Percentiles rank a stretch among this genome's conserved stretches.
Evolutionary conservation across 1,140 invertebrate genomes (phyloP).

Genomic region (Bombus picipes): DNA sequence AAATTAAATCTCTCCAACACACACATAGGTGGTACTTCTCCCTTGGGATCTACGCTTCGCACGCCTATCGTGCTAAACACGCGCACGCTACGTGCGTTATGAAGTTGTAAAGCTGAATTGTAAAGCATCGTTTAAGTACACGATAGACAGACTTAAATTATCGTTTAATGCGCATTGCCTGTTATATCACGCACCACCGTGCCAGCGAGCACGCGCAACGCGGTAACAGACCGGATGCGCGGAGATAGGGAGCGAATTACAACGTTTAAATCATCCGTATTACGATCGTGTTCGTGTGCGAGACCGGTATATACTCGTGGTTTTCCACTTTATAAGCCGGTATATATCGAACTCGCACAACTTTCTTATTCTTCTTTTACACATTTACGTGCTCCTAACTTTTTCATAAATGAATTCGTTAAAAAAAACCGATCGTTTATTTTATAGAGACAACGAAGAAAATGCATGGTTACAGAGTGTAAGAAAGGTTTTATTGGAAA

Average conservation of each 20-base stretch:
- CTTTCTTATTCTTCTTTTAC: neutral
- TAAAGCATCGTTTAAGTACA: conserved; percentile 52
- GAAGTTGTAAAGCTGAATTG: conserved; percentile 51
- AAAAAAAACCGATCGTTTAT: too few species aligned
- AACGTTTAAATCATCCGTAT: conserved; percentile 62
- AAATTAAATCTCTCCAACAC: neutral
- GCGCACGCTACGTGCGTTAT: conserved; percentile 24
- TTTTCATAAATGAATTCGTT: neutral
- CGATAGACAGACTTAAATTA: conserved; percentile 61
- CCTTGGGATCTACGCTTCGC: neutral
- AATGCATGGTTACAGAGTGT: neutral
- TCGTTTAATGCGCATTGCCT: conserved; percentile 63
- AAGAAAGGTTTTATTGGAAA: neutral
- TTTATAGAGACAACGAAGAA: neutral
- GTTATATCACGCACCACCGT: conserved; percentile 55
- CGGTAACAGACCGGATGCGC: conserved; percentile 58
- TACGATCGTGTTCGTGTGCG: conserved; percentile 36
- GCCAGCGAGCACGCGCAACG: conserved; percentile 52
- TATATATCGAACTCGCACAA: neutral
- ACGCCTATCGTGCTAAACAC: neutral
- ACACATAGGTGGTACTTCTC: neutral
- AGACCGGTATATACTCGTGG: neutral
- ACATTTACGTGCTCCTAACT: neutral
- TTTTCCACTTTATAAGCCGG: conserved; percentile 35
- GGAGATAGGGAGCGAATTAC: conserved; percentile 64